These are phyloP conservation scores for Holotrichia oblita DNA, from an alignment of 1,140 invertebrate genomes.

Conservation along the genomic window DNA sequence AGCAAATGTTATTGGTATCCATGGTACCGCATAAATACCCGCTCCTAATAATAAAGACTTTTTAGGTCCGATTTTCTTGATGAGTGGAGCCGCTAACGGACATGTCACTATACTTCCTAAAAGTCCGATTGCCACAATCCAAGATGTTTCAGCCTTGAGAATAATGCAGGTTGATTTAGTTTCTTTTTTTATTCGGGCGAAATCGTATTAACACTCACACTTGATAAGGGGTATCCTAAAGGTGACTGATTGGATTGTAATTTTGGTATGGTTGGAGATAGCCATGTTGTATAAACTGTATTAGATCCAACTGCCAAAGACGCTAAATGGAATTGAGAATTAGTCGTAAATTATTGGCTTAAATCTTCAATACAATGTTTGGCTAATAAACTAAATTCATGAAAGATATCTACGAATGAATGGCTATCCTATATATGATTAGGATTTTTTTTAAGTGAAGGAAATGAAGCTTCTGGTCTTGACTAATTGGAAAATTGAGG, in stretches of 20 bases:
- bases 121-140: constrained; percentile 17
- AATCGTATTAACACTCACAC: constrained; percentile 38
- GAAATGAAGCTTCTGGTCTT: no score
- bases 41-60: constrained; percentile 63
- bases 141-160: constrained; percentile 25
- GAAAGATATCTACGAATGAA: no score
- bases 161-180: not conserved
- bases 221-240: constrained; percentile 51
- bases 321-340: not conserved
- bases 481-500: no score
- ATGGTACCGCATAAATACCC: constrained; percentile 58
- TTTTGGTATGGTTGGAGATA: constrained; percentile 64
- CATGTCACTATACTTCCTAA: not conserved
- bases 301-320: constrained; percentile 29
- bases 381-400: no score
- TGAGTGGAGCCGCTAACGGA: constrained; percentile 44
- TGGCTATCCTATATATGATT: no score
- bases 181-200: not conserved
- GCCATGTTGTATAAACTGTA: constrained; percentile 58
- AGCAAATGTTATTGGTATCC: constrained; percentile 62
- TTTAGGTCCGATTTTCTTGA: constrained; percentile 66
- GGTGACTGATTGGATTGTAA: constrained; percentile 60
- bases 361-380: no score
- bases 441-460: no score
- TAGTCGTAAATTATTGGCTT: no score